Conservation (phyloP, 1,140 invertebrate species). For the Diorhabda carinulata region DNA sequence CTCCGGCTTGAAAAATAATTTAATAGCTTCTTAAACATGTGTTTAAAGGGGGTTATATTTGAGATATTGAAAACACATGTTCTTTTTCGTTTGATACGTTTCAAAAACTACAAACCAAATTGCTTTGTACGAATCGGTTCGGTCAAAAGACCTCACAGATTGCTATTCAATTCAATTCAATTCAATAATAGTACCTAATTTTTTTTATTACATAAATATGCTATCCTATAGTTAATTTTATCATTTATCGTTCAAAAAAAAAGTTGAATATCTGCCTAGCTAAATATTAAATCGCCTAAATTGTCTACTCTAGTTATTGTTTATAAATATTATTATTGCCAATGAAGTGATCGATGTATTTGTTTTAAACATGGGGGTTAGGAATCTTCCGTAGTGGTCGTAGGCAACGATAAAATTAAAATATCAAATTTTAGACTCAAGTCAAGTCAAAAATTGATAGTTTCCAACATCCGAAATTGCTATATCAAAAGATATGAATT, state of each 20-base stretch:
- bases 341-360: background rate
- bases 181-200: background rate
- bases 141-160: background rate
- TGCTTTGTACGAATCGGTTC: background rate
- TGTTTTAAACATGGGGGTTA: too few relatives aligned
- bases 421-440: too few relatives aligned
- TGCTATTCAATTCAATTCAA: background rate
- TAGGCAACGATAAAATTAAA: too few relatives aligned
- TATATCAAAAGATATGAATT: too few relatives aligned
- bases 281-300: background rate
- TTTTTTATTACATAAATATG: background rate
- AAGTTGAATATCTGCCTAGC: background rate
- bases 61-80: slow-evolving; percentile 33
- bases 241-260: background rate
- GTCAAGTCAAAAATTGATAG: too few relatives aligned
- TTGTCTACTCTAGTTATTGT: background rate
- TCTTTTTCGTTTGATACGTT: background rate
- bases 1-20: slow-evolving; percentile 23
- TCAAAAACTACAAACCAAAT: background rate
- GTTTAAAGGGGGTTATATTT: slow-evolving; percentile 24
- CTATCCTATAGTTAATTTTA: background rate
- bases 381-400: too few relatives aligned
- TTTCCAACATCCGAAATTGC: too few relatives aligned
- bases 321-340: background rate
- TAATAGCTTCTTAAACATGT: slow-evolving; percentile 28